phyloP scores from a whole-genome alignment of 2,113 vertebrate species.

The Monopterus albus region DNA sequence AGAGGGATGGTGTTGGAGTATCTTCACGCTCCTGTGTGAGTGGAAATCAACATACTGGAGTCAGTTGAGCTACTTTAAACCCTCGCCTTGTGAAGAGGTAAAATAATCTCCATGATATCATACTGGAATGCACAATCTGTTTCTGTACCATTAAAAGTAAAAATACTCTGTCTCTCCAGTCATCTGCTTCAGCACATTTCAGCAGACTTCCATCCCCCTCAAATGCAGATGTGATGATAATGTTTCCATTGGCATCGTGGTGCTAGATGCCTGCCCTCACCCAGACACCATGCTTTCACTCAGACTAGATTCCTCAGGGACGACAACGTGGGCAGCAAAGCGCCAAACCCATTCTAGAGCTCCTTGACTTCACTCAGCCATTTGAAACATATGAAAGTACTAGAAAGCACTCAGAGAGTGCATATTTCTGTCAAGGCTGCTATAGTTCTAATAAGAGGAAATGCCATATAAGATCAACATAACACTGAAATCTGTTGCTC shows the following conservation, averaged over 20 bases:
- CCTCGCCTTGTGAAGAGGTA: not conserved
- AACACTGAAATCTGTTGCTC: too few relatives aligned
- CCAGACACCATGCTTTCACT: slow-evolving; percentile 15
- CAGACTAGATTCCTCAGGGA: slow-evolving; percentile 40
- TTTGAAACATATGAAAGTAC: slow-evolving; percentile 26
- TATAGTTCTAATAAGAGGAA: too few relatives aligned
- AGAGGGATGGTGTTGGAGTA: slow-evolving; percentile 78
- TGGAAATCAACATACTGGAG: slow-evolving; percentile 7
- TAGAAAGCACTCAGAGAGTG: slow-evolving; percentile 10
- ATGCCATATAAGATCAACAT: too few relatives aligned
- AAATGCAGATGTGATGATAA: slow-evolving; percentile 52
- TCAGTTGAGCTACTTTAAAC: too few relatives aligned
- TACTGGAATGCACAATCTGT: not conserved
- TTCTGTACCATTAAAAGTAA: slow-evolving; percentile 16
- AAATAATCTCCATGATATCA: slow-evolving; percentile 18
- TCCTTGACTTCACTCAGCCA: slow-evolving; percentile 16
- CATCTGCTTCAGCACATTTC: slow-evolving; percentile 9
- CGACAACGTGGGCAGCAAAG: slow-evolving; percentile 24
- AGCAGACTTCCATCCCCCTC: slow-evolving; percentile 9
- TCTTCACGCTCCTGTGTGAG: slow-evolving; percentile 86
- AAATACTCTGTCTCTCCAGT: not conserved
- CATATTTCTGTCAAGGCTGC: not conserved
- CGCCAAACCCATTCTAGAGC: slow-evolving; percentile 7
- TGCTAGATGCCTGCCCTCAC: slow-evolving; percentile 9
- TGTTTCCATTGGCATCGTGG: slow-evolving; percentile 21